Conservation (phyloP, 2,797 vertebrate genomes). For the Acropternis orthonyx region DNA sequence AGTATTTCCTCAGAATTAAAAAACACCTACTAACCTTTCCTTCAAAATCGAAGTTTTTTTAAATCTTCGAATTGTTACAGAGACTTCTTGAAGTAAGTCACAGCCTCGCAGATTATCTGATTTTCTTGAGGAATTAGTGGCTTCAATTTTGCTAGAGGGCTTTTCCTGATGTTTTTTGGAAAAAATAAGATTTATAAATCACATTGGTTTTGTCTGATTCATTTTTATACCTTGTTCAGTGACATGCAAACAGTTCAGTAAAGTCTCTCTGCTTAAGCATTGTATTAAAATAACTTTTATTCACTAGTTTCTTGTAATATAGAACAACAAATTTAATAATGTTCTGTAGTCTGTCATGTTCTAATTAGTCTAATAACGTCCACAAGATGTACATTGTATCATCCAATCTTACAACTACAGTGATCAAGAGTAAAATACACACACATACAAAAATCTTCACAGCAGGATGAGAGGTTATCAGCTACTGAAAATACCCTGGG, state of each 20-base stretch:
- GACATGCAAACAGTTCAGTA: background rate
- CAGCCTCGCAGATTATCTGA: slow-evolving; percentile 93
- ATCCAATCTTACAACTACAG: background rate
- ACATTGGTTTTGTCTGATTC: background rate
- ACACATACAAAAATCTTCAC: rapidly evolving
- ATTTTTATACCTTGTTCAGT: background rate
- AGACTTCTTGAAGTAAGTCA: slow-evolving; percentile 96
- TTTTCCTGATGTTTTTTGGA: slow-evolving; percentile 82
- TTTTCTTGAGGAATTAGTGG: slow-evolving; percentile 86
- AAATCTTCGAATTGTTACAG: slow-evolving; percentile 95
- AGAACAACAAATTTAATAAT: background rate
- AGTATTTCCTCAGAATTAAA: background rate
- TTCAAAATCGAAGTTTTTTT: slow-evolving; percentile 97
- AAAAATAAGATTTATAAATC: background rate
- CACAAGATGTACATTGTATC: background rate
- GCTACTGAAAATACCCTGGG: background rate
- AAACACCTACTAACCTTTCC: slow-evolving; percentile 85
- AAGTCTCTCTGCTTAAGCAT: background rate
- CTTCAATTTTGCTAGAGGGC: slow-evolving; percentile 87
- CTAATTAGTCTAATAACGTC: background rate
- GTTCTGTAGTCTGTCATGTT: background rate
- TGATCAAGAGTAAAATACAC: background rate
- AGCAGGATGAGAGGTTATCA: background rate
- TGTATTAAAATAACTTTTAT: background rate
- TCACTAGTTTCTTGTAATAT: background rate